phyloP scores from a whole-genome alignment of 2,888 invertebrate species.

The Tinea pellionella region DNA sequence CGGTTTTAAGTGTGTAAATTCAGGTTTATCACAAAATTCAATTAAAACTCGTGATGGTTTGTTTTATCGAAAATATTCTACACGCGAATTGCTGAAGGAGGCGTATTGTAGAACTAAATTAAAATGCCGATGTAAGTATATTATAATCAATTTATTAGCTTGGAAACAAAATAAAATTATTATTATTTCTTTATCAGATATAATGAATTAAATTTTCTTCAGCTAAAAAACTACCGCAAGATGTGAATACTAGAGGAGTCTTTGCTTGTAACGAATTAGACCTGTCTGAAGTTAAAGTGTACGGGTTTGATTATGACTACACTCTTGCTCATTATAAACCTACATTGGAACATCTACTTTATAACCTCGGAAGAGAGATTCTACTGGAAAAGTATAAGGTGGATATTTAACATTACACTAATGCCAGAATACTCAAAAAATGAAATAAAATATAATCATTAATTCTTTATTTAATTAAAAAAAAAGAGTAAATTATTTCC shows the following conservation, averaged over 20 bases:
- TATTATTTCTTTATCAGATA: background rate
- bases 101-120: constrained; percentile 75
- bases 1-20: constrained; percentile 31
- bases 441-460: constrained; percentile 9
- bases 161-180: no score
- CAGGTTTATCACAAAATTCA: constrained; percentile 28
- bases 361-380: constrained; percentile 88
- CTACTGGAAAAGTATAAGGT: constrained; percentile 91
- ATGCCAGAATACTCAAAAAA: no score
- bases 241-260: constrained; percentile 88
- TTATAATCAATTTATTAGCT: background rate
- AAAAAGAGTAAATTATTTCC: constrained; percentile 9
- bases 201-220: constrained; percentile 12
- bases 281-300: constrained; percentile 90
- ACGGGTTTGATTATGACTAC: constrained; percentile 99
- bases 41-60: constrained; percentile 21
- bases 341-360: constrained; percentile 87
- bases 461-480: constrained; percentile 15
- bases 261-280: constrained; percentile 97
- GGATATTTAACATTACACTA: constrained; percentile 18
- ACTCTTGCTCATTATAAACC: constrained; percentile 96
- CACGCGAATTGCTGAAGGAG: constrained; percentile 60
- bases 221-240: constrained; percentile 89
- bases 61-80: constrained; percentile 30
- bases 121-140: constrained; percentile 78